A percentile compares a stretch with the other conserved stretches of the same genome.
Evolutionary conservation across 1,140 invertebrate genomes (phyloP).

Genomic region (Diachasmimorpha longicaudata): DNA sequence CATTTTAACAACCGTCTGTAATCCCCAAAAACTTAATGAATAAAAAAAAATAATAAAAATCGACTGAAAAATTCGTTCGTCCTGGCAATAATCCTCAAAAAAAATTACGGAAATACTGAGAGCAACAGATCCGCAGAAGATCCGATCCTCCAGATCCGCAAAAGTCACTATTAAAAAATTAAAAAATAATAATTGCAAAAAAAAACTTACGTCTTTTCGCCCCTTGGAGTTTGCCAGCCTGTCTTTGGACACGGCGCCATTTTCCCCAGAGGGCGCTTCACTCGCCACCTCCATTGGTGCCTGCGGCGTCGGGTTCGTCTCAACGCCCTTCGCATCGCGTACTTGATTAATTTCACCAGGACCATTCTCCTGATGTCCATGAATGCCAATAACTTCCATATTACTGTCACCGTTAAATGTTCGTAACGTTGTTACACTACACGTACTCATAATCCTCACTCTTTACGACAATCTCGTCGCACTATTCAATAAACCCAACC

Average conservation of each 20-base stretch:
- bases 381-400: slow-evolving; percentile 43
- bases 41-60: no score
- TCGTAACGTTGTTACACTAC: slow-evolving; percentile 41
- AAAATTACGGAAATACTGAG: no score
- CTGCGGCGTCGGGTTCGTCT: slow-evolving; percentile 49
- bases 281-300: slow-evolving; percentile 37
- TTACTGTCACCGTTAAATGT: slow-evolving; percentile 45
- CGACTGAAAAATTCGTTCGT: no score
- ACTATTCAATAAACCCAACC: no score
- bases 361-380: slow-evolving; percentile 35
- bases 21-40: no score
- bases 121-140: no score
- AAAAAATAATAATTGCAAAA: background rate
- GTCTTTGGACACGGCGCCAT: slow-evolving; percentile 2
- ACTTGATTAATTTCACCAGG: slow-evolving; percentile 32
- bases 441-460: slow-evolving; percentile 45
- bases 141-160: no score
- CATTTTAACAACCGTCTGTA: no score
- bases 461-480: slow-evolving; percentile 26
- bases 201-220: slow-evolving; percentile 25
- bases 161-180: background rate
- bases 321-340: slow-evolving; percentile 42
- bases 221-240: slow-evolving; percentile 24
- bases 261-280: slow-evolving; percentile 22
- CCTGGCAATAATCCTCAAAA: no score